Evolutionary conservation across 2,888 invertebrate genomes (phyloP).

Genomic region (Hybos culiciformis): DNA sequence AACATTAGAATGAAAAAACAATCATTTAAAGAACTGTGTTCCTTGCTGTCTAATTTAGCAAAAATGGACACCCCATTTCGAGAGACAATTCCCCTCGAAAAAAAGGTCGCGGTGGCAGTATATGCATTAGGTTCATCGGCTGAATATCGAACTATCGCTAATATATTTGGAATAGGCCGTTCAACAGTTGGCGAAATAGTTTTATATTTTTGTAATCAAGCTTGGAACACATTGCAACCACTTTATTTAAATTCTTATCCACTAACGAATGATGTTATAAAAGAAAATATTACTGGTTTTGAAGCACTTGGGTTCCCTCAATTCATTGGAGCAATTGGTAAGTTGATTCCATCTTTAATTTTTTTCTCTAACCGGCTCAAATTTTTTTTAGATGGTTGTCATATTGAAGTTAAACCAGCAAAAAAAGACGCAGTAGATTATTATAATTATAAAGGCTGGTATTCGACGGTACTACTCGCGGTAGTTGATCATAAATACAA

Average conservation of each 20-base stretch:
- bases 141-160: conserved; percentile 3
- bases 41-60: too few relatives aligned
- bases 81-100: too few relatives aligned
- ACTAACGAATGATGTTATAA: neutral
- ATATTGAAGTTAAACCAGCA: conserved; percentile 5
- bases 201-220: neutral
- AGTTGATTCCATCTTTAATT: too few relatives aligned
- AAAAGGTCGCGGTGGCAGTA: conserved; percentile 1
- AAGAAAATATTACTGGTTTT: conserved; percentile 4
- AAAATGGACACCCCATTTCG: too few relatives aligned
- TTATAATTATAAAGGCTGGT: conserved; percentile 8
- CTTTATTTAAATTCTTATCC: conserved; percentile 4
- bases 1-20: too few relatives aligned
- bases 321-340: conserved; percentile 1
- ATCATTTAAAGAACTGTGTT: too few relatives aligned
- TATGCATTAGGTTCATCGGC: conserved; percentile 6
- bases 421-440: conserved; percentile 5
- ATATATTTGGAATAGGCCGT: conserved; percentile 9
- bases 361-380: too few relatives aligned
- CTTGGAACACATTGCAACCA: neutral
- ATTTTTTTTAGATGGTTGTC: conserved; percentile 6
- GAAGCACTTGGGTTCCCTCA: conserved; percentile 6
- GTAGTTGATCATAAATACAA: conserved; percentile 5
- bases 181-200: conserved; percentile 6
- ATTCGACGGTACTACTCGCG: conserved; percentile 2